These are phyloP conservation scores for Oxyura jamaicensis DNA, from an alignment of 2,113 vertebrate species.

Conservation along the genomic window DNA sequence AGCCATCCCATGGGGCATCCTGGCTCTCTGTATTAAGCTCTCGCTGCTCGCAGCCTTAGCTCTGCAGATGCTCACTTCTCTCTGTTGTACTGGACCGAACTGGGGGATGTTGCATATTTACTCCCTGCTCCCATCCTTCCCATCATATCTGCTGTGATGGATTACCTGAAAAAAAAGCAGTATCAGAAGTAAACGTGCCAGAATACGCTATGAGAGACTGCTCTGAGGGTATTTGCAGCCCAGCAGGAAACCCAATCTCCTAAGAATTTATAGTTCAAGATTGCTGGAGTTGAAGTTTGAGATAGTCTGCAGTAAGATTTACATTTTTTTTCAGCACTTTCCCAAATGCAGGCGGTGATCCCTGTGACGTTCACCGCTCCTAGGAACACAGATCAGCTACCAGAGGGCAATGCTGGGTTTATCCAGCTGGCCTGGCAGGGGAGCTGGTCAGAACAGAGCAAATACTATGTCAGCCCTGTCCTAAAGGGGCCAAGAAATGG, in stretches of 20 bases:
- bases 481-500: neutral
- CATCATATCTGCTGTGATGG: neutral
- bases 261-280: neutral
- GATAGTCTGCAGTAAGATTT: neutral
- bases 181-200: neutral
- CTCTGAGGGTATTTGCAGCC: neutral
- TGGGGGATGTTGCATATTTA: neutral
- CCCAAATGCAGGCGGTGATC: neutral
- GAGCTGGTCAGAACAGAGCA: neutral
- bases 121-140: neutral
- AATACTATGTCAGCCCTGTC: neutral
- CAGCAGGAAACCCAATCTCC: neutral
- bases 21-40: neutral
- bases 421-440: neutral
- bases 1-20: neutral
- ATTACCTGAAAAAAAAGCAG: neutral
- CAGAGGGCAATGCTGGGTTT: neutral
- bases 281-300: neutral
- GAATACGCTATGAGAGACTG: neutral
- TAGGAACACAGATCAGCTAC: neutral
- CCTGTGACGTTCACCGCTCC: neutral
- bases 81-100: neutral
- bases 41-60: neutral
- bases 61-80: neutral
- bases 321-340: neutral